Conservation (phyloP, 2,797 vertebrate species). For the Scomberomorus guttatus region DNA sequence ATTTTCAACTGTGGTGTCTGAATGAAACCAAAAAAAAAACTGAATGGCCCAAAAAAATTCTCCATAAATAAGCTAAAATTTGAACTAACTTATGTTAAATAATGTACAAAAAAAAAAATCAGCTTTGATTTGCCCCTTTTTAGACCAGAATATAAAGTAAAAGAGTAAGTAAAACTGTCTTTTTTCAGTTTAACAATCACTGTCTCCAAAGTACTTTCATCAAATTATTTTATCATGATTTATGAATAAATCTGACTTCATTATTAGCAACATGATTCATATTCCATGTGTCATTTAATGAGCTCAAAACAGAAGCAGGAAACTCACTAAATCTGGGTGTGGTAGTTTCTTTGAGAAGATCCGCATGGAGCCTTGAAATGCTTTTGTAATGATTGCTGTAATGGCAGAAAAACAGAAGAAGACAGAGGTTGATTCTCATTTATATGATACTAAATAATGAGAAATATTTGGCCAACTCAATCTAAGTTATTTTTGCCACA, state of each 20-base stretch:
- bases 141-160: not conserved
- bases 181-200: not conserved
- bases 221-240: not conserved
- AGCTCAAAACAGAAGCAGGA: constrained; percentile 6
- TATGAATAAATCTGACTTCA: not conserved
- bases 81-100: not conserved
- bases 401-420: constrained; percentile 26
- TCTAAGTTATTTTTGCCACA: not conserved
- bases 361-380: constrained; percentile 97
- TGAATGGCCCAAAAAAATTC: too few relatives aligned
- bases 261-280: not conserved
- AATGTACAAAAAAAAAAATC: not conserved
- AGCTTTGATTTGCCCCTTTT: not conserved
- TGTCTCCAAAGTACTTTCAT: not conserved
- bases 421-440: not conserved
- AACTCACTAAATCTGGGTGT: constrained; percentile 94
- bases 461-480: not conserved
- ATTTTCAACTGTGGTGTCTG: too few relatives aligned
- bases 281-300: not conserved
- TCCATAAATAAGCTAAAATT: not conserved
- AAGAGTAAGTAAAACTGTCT: too few relatives aligned
- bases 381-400: constrained; percentile 94
- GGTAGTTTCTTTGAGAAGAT: constrained; percentile 99
- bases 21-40: too few relatives aligned
- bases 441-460: not conserved